Conservation (phyloP, 2,797 vertebrate genomes). For the Diglossa cyanea region DNA sequence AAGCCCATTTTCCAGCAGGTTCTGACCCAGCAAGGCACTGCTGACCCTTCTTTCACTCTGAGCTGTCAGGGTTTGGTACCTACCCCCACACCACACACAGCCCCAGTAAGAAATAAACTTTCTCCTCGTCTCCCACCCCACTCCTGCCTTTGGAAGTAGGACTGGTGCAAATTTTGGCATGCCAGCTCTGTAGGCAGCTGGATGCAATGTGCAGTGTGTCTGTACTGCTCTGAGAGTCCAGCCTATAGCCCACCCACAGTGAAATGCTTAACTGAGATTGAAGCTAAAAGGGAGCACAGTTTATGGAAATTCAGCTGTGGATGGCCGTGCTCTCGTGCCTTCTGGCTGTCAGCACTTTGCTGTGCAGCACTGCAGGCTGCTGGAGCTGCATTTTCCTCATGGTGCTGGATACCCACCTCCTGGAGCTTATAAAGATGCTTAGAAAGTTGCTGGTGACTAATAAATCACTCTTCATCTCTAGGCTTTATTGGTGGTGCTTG, state of each 20-base stretch:
- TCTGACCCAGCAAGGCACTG: not conserved
- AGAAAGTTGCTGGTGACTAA: conserved; percentile 30
- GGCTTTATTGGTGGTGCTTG: not conserved
- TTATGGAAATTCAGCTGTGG: conserved; percentile 57
- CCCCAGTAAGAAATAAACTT: not conserved
- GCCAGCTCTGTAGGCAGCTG: not conserved
- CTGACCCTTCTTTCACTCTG: not conserved
- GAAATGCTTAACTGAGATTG: not conserved
- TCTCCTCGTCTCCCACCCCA: not conserved
- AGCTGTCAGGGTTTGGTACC: not conserved
- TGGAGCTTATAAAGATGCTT: conserved; percentile 11
- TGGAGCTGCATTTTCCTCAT: not conserved
- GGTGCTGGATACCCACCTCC: conserved; percentile 11
- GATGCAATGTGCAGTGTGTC: not conserved
- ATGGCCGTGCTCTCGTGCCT: conserved; percentile 9
- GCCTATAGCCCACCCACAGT: conserved; percentile 54
- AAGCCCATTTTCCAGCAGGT: not conserved
- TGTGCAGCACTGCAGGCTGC: not conserved
- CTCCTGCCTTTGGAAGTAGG: not conserved
- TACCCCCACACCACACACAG: not conserved
- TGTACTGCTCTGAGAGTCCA: not conserved
- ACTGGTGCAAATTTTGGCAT: not conserved
- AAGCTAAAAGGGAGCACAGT: not conserved
- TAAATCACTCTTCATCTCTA: conserved; percentile 36
- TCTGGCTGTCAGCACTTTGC: conserved; percentile 50